phyloP scores from a whole-genome alignment of 2,113 vertebrate species.

The Hucho hucho region DNA sequence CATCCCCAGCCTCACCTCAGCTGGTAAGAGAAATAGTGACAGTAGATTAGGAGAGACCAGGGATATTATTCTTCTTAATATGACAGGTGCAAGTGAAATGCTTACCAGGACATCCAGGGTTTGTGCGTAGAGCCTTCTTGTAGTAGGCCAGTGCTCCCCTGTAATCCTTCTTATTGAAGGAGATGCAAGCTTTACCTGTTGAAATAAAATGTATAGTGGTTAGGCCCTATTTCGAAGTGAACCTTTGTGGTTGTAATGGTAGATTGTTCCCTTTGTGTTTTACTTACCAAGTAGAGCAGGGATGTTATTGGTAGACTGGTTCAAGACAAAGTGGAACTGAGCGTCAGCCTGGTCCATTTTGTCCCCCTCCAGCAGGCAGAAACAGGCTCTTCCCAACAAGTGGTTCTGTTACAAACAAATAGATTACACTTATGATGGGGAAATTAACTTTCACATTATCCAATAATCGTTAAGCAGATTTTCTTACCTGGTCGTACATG shows the following conservation, averaged over 20 bases:
- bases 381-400: constrained; percentile 96
- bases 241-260: background rate
- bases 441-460: background rate
- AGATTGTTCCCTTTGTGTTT: background rate
- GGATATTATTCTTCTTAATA: background rate
- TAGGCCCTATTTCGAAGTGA: background rate
- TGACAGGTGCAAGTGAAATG: background rate
- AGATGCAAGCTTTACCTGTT: constrained; percentile 97
- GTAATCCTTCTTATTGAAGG: constrained; percentile 99
- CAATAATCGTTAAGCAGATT: background rate
- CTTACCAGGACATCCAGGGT: constrained; percentile 96
- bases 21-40: constrained; percentile 63
- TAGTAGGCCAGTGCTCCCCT: constrained; percentile 97
- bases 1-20: constrained; percentile 95
- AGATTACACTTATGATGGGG: background rate
- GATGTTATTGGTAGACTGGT: constrained; percentile 98
- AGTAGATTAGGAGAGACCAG: background rate
- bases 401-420: constrained; percentile 84
- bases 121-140: constrained; percentile 96
- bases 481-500: constrained; percentile 97
- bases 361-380: constrained; percentile 98
- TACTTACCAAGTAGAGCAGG: constrained; percentile 90
- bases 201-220: constrained; percentile 29
- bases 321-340: constrained; percentile 98
- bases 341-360: constrained; percentile 99